Conservation (phyloP, 2,888 invertebrate species). For the Conchocele bisecta region DNA sequence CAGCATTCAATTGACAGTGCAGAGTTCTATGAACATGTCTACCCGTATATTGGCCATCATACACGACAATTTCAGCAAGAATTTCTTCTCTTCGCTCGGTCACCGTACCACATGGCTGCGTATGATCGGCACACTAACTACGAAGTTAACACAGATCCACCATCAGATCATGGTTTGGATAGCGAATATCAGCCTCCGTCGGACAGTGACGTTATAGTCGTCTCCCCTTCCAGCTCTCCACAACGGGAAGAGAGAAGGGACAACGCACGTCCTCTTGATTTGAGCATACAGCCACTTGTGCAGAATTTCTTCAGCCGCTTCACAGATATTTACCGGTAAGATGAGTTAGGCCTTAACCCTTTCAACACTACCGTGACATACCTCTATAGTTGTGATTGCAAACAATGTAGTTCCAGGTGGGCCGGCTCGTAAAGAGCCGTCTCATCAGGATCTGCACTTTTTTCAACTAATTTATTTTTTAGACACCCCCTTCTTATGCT, state of each 20-base stretch:
- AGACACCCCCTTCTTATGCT: too few relatives aligned
- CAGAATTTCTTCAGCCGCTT: too few relatives aligned
- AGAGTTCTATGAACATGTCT: slow-evolving; percentile 88
- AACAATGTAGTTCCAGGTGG: too few relatives aligned
- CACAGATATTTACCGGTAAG: too few relatives aligned
- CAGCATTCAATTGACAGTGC: slow-evolving; percentile 83
- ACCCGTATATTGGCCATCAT: slow-evolving; percentile 88
- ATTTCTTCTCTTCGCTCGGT: slow-evolving; percentile 92
- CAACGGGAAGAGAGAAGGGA: neutral
- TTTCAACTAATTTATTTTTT: too few relatives aligned
- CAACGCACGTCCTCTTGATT: neutral
- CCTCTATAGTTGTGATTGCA: too few relatives aligned
- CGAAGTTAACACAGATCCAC: slow-evolving; percentile 53
- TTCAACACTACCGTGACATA: too few relatives aligned
- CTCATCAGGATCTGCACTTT: too few relatives aligned
- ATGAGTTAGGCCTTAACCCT: too few relatives aligned
- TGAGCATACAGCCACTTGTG: too few relatives aligned
- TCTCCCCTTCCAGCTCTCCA: slow-evolving; percentile 52
- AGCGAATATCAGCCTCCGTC: slow-evolving; percentile 41
- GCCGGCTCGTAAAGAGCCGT: too few relatives aligned
- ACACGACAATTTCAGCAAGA: slow-evolving; percentile 96
- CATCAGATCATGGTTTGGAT: slow-evolving; percentile 57
- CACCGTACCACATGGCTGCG: slow-evolving; percentile 93
- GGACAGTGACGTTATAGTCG: slow-evolving; percentile 70
- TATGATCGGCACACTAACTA: slow-evolving; percentile 83